Evolutionary conservation across 2,113 vertebrate species (phyloP).

Genomic region (Montifringilla adamsi): DNA sequence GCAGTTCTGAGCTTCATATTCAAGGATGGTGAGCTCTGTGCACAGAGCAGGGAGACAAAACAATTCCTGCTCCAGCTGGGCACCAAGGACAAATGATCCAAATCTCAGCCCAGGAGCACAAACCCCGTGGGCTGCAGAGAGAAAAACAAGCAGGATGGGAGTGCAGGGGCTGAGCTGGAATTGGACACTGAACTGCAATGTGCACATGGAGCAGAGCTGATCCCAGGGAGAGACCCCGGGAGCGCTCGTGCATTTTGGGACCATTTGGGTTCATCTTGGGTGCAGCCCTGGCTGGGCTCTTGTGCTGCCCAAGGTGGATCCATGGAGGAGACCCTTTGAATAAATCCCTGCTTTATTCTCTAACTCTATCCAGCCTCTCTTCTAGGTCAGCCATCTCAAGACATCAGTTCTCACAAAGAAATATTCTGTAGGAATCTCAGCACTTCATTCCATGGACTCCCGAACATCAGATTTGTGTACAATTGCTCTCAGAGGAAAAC

Average conservation of each 20-base stretch:
- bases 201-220: background rate
- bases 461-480: background rate
- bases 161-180: background rate
- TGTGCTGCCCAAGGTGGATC: background rate
- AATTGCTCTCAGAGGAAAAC: background rate
- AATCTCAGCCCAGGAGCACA: background rate
- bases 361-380: background rate
- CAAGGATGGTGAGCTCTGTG: background rate
- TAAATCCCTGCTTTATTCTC: background rate
- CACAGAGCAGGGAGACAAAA: background rate
- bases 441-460: background rate
- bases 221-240: background rate
- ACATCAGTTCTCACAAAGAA: background rate
- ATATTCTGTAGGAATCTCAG: background rate
- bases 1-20: fast-evolving
- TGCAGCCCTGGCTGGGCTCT: background rate
- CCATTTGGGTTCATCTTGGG: background rate
- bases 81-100: background rate
- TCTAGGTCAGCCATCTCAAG: background rate
- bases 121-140: background rate
- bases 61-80: background rate
- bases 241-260: fast-evolving
- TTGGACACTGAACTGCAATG: background rate
- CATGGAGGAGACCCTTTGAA: background rate
- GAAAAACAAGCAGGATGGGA: background rate